A percentile compares a stretch with the other conserved stretches of the same genome.
Conservation (phyloP, 2,113 vertebrate species). For the Misgurnus mizolepis region DNA sequence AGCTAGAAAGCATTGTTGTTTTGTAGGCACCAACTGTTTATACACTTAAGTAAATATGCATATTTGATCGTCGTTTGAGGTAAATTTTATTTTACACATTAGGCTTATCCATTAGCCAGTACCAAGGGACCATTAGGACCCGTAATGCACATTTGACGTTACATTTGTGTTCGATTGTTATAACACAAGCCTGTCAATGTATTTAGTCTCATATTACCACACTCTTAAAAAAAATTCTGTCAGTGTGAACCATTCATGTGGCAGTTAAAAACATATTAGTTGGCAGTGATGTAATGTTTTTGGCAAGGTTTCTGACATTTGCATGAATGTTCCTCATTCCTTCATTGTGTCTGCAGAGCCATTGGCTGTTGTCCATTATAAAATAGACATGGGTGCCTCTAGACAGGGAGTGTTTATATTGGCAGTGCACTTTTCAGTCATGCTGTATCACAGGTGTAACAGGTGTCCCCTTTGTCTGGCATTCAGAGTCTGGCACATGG, state of each 20-base stretch:
- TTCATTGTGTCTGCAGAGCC: slow-evolving; percentile 1
- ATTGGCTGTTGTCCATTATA: slow-evolving; percentile 52
- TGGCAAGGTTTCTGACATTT: slow-evolving; percentile 27
- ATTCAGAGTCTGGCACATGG: background rate
- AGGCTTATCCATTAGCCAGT: slow-evolving; percentile 11
- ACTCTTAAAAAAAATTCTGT: background rate
- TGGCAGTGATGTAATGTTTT: background rate
- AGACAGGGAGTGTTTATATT: slow-evolving; percentile 54
- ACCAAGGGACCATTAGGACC: slow-evolving; percentile 3
- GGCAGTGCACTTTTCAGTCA: slow-evolving; percentile 16
- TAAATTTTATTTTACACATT: slow-evolving; percentile 3
- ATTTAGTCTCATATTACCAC: background rate
- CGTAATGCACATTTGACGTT: background rate
- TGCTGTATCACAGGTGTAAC: slow-evolving; percentile 29
- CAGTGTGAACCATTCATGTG: background rate
- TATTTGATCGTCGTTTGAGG: background rate
- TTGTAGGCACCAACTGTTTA: background rate
- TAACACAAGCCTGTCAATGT: background rate
- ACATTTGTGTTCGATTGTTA: background rate
- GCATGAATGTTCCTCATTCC: slow-evolving; percentile 18
- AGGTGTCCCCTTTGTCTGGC: slow-evolving; percentile 30
- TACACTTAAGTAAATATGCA: background rate
- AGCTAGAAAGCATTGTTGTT: background rate
- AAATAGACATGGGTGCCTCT: slow-evolving; percentile 51
- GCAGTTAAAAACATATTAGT: background rate